A percentile compares a stretch with the other conserved stretches of the same genome.
Evolutionary conservation across 2,888 invertebrate species (phyloP).

Genomic region (Neoscelio sp.): DNA sequence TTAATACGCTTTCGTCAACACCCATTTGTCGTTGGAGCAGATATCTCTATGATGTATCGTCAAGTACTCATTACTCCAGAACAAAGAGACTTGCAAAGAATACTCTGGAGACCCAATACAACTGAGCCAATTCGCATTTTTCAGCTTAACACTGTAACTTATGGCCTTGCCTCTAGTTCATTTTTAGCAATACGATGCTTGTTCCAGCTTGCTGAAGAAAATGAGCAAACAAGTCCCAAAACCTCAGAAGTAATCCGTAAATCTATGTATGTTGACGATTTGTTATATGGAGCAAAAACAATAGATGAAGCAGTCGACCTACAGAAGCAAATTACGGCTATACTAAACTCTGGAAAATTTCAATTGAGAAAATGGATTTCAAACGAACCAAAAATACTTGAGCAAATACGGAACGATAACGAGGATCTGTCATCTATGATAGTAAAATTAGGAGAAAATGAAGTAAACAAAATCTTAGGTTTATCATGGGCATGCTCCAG

Average conservation of each 20-base stretch:
- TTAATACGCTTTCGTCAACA: conserved; percentile 66
- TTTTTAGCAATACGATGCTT: conserved; percentile 67
- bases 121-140: conserved; percentile 19
- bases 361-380: conserved; percentile 37
- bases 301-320: conserved; percentile 19
- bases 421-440: neutral
- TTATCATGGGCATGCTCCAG: conserved; percentile 2
- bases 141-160: conserved; percentile 67
- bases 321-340: neutral
- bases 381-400: conserved; percentile 19
- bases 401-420: neutral
- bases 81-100: conserved; percentile 67
- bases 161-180: conserved; percentile 68
- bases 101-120: conserved; percentile 70
- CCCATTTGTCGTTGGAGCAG: conserved; percentile 69
- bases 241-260: conserved; percentile 39
- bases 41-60: conserved; percentile 74
- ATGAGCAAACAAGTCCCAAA: conserved; percentile 39
- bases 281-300: neutral
- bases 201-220: conserved; percentile 65
- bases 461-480: conserved; percentile 3
- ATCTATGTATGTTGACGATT: conserved; percentile 39
- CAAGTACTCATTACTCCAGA: conserved; percentile 44
- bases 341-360: conserved; percentile 14
- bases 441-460: conserved; percentile 10